Base-by-base conservation (phyloP, 1,140 invertebrate species). In the Capitella teleta region DNA sequence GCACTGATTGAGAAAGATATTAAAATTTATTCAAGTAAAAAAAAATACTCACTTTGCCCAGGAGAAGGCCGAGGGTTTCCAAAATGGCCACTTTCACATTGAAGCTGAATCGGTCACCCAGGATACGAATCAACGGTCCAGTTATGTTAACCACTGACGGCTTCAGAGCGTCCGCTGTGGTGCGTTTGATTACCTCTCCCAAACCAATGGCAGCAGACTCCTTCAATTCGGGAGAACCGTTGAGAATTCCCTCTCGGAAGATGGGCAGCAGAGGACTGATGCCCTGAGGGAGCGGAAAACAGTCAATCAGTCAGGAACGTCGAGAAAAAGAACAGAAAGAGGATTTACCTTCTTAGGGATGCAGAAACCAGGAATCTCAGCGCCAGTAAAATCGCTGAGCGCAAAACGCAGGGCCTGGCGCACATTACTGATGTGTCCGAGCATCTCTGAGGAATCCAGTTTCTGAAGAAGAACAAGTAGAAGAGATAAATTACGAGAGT, bases 111-210 rank as follows among this genome's bases (percentile, higher is more conserved):
- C 94, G 78, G 72, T 98, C 95, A 21, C 94, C 93, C 12, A 99
- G 78, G 64, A 98, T 95, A 60, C 95, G 79, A 73, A 98, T 98
- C 14, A 98, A 76, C 0, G 95, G 94, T 6, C 95, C 95, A 21
- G 94, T 97, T 55, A 98, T 93, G 61, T 93, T 86, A 28, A 98
- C 84, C 1, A 98, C 91, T 41, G 90, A 94, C 2, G 90, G 85
- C 68, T 95, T 91, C 18, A 98, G 72, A 5, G 91, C 88, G 40
- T 67, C 69, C 12, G 69, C 48, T 57, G 60, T 60, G 14, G 91
- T 91, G 28, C 94, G 70, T 56, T 79, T 80, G 57, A 98, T 94
- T 1, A 96, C 80, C 76, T 96, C 90, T 6, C 88, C 87, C 45
- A 97, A 75, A 54, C 91, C 91, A 63, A 88, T 80, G n/a, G 92